Conservation (phyloP, 1,140 invertebrate genomes). For the Heterodera schachtii region DNA sequence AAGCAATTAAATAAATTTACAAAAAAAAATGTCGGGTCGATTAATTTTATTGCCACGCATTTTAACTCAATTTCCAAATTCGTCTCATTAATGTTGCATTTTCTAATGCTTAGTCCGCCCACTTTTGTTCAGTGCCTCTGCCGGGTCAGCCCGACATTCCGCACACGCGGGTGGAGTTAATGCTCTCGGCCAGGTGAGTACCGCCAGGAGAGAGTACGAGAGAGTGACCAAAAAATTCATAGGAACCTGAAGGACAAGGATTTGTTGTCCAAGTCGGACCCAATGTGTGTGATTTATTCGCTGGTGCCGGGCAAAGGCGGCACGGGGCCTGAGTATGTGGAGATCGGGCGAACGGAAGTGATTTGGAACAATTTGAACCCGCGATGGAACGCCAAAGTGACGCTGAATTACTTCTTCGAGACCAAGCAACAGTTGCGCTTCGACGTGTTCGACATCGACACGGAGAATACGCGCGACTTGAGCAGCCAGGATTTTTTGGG, state of each 20-base stretch:
- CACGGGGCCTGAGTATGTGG: constrained; percentile 42
- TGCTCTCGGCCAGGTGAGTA: constrained; percentile 29
- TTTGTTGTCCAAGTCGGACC: constrained; percentile 58
- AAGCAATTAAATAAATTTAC: too few relatives aligned
- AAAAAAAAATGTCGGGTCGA: too few relatives aligned
- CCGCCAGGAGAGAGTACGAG: neutral
- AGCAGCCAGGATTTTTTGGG: constrained; percentile 70
- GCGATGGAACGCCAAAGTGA: constrained; percentile 70
- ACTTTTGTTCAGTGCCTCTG: constrained; percentile 11
- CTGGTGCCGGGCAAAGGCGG: constrained; percentile 8
- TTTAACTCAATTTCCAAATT: too few relatives aligned
- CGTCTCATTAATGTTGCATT: too few relatives aligned
- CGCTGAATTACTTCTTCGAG: constrained; percentile 71
- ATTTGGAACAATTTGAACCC: constrained; percentile 71
- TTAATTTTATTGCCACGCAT: too few relatives aligned
- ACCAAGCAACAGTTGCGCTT: constrained; percentile 68
- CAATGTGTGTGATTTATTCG: constrained; percentile 54
- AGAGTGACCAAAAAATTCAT: constrained; percentile 12
- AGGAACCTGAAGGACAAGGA: constrained; percentile 55
- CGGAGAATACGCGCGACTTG: constrained; percentile 51
- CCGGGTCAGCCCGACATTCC: constrained; percentile 14
- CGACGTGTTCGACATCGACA: constrained; percentile 68
- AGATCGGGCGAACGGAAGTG: constrained; percentile 70
- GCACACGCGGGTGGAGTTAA: constrained; percentile 27
- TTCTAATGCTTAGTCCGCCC: neutral